These are phyloP conservation scores for Trachymyrmex cornetzi DNA, from an alignment of 1,140 invertebrate genomes.

Conservation along the genomic window DNA sequence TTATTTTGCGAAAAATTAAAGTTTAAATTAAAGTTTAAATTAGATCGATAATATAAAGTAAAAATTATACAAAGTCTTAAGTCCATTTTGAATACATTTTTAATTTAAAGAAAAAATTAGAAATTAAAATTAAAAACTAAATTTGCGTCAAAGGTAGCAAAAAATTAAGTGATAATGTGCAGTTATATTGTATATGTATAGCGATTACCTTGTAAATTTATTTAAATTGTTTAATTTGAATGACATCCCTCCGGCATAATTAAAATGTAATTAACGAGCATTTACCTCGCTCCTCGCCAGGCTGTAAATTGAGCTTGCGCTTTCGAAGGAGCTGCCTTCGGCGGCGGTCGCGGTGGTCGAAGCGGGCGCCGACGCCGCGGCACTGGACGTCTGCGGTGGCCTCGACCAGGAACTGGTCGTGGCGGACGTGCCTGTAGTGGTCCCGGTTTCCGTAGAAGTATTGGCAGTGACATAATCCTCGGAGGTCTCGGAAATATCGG, in stretches of 20 bases:
- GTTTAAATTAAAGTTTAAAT: not conserved
- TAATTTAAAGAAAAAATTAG: not conserved
- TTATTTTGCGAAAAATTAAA: not conserved
- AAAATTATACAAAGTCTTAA: not conserved
- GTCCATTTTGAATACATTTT: not conserved
- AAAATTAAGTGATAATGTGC: not conserved
- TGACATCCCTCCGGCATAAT: not conserved
- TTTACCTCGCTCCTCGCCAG: constrained; percentile 90
- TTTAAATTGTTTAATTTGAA: not conserved
- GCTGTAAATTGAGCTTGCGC: constrained; percentile 92
- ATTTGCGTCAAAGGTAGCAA: not conserved
- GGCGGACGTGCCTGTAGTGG: constrained; percentile 86
- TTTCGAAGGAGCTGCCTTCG: constrained; percentile 93
- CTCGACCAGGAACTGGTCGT: constrained; percentile 84
- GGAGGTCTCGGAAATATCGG: constrained; percentile 94
- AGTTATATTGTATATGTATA: not conserved
- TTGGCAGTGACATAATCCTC: constrained; percentile 96
- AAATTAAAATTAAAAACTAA: not conserved
- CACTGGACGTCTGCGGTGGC: constrained; percentile 81
- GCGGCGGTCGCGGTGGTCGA: constrained; percentile 88
- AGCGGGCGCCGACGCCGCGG: constrained; percentile 83
- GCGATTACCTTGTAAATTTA: not conserved
- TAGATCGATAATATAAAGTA: not conserved
- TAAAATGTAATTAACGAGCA: not conserved
- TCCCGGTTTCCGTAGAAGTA: constrained; percentile 91